phyloP scores from a whole-genome alignment of 2,113 vertebrate genomes.

The Haemorhous mexicanus region DNA sequence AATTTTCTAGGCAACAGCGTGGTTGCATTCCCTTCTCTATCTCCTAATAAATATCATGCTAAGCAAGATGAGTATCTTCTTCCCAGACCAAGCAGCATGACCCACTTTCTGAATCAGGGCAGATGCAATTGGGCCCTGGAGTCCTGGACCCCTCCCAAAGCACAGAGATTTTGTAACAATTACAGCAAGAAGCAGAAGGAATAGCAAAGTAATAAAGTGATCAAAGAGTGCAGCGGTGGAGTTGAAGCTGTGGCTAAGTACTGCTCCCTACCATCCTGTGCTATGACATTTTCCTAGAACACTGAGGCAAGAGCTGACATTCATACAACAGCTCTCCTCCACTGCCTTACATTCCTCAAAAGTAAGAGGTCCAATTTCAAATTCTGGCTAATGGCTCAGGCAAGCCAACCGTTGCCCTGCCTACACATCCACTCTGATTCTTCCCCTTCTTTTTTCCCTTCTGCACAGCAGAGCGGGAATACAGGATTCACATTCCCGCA shows the following conservation, averaged over 20 bases:
- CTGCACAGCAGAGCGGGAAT: neutral
- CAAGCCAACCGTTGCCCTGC: neutral
- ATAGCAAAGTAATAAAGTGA: conserved; percentile 70
- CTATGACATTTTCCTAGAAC: conserved; percentile 31
- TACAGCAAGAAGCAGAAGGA: conserved; percentile 63
- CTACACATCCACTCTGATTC: neutral
- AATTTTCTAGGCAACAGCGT: conserved; percentile 52
- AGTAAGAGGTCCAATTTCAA: conserved; percentile 14
- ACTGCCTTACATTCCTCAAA: conserved; percentile 34
- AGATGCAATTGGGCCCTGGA: conserved; percentile 65
- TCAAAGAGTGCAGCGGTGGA: conserved; percentile 47
- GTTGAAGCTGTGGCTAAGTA: conserved; percentile 24
- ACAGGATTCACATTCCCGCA: neutral
- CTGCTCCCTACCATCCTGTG: conserved; percentile 8
- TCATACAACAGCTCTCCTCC: neutral
- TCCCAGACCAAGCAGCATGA: conserved; percentile 72
- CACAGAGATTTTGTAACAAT: conserved; percentile 69
- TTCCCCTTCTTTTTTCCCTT: neutral
- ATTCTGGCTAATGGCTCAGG: neutral
- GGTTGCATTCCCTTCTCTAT: conserved; percentile 62
- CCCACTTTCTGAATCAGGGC: conserved; percentile 76
- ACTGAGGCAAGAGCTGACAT: neutral
- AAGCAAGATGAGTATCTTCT: conserved; percentile 66
- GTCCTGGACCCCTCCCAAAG: conserved; percentile 63
- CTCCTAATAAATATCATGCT: conserved; percentile 70